A percentile compares a stretch with the other conserved stretches of the same genome.
These are phyloP conservation scores for Eurois occulta DNA, from an alignment of 2,888 invertebrate genomes.

Conservation along the genomic window DNA sequence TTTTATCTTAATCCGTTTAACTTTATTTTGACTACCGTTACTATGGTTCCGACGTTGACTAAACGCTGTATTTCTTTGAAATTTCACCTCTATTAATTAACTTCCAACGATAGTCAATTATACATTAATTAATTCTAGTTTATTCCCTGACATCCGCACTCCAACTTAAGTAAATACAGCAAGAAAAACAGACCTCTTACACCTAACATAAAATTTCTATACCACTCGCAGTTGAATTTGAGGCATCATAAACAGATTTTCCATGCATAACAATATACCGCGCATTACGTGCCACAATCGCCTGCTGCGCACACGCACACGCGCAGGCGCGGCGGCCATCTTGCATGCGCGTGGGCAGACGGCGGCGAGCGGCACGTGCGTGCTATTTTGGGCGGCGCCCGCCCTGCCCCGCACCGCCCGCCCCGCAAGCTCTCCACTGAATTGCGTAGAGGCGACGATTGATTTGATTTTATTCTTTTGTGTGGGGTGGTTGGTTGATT, in stretches of 20 bases:
- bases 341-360: constrained; percentile 89
- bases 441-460: constrained; percentile 73
- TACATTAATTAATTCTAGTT: not conserved
- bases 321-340: constrained; percentile 83
- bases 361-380: constrained; percentile 88
- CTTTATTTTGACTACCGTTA: not conserved
- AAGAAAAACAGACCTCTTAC: constrained; percentile 18
- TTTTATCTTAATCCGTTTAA: not conserved
- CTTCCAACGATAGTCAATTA: not conserved
- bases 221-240: constrained; percentile 46
- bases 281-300: constrained; percentile 68
- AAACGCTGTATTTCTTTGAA: not conserved
- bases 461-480: constrained; percentile 71
- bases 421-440: constrained; percentile 62
- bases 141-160: not conserved
- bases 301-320: constrained; percentile 80
- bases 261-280: constrained; percentile 68
- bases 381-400: constrained; percentile 89
- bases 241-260: constrained; percentile 66
- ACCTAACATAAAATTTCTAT: constrained; percentile 42
- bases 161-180: not conserved
- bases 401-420: constrained; percentile 72
- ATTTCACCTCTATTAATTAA: not conserved
- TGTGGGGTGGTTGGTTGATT: constrained; percentile 49
- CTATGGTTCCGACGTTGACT: not conserved